Evolutionary conservation across 64 coral and sea anemone genomes (phyloP).

Genomic region (Acropora yongei): DNA sequence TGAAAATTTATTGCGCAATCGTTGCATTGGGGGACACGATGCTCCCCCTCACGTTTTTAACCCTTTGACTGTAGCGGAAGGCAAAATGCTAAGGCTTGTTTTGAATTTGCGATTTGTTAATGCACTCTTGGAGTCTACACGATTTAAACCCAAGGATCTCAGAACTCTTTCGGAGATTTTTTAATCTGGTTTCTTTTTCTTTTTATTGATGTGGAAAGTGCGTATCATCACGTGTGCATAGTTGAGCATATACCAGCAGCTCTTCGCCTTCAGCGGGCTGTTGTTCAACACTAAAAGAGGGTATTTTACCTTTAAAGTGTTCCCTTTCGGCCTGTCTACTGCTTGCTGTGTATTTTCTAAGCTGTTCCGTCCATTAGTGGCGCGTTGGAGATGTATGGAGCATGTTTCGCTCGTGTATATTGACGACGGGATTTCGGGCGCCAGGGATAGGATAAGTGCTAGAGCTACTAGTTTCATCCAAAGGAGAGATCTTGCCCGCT

Average conservation of each 20-base stretch:
- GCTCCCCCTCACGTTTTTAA: conserved; percentile 52
- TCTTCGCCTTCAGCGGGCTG: conserved; percentile 7
- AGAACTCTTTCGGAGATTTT: conserved; percentile 46
- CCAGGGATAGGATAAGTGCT: not conserved
- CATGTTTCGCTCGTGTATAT: no score
- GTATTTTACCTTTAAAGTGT: not conserved
- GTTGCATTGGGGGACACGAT: conserved; percentile 49
- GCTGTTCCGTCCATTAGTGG: not conserved
- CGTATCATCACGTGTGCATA: conserved; percentile 35
- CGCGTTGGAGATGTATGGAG: not conserved
- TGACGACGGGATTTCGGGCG: not conserved
- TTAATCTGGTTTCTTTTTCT: conserved; percentile 31
- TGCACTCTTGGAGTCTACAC: not conserved
- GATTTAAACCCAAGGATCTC: conserved; percentile 71
- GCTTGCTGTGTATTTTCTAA: conserved; percentile 36
- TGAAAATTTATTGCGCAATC: conserved; percentile 43
- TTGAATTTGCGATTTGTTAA: conserved; percentile 71
- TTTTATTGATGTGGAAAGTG: conserved; percentile 37
- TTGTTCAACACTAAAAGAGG: not conserved
- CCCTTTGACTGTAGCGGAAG: conserved; percentile 77
- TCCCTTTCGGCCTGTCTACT: no score
- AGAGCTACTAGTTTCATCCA: conserved; percentile 31
- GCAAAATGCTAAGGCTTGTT: not conserved
- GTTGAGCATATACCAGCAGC: conserved; percentile 27
- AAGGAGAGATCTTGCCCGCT: conserved; percentile 1